These are phyloP conservation scores for Peromyscus eremicus DNA, from an alignment of 2,797 vertebrate genomes.

Conservation along the genomic window DNA sequence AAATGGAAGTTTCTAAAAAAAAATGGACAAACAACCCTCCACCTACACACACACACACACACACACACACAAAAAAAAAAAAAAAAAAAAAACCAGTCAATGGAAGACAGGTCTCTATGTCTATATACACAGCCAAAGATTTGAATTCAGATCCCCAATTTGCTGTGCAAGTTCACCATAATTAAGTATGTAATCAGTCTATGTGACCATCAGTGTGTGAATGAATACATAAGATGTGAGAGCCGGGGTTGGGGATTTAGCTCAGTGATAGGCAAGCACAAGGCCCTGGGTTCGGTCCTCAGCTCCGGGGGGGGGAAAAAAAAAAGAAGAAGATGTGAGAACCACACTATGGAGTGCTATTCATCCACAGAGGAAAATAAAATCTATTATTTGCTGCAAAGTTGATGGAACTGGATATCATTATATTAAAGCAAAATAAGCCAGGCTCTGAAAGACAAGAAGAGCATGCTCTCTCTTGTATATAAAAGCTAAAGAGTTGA, in stretches of 20 bases:
- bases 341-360: neutral
- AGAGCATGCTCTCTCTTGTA: neutral
- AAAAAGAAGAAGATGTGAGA: neutral
- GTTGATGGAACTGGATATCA: neutral
- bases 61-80: neutral
- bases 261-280: too few species aligned
- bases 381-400: neutral
- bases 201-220: neutral
- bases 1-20: neutral
- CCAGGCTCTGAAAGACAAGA: neutral
- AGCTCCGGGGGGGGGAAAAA: too few species aligned
- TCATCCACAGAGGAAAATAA: neutral
- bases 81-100: too few species aligned
- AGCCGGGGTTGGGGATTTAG: too few species aligned
- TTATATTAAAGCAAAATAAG: neutral
- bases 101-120: neutral
- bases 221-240: neutral
- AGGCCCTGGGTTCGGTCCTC: too few species aligned
- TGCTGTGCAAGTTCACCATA: neutral
- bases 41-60: too few species aligned
- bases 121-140: neutral
- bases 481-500: neutral
- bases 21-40: too few species aligned
- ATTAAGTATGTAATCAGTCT: neutral
- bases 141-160: neutral